Conservation (phyloP, 1,140 invertebrate genomes). For the Drosophila parvula region DNA sequence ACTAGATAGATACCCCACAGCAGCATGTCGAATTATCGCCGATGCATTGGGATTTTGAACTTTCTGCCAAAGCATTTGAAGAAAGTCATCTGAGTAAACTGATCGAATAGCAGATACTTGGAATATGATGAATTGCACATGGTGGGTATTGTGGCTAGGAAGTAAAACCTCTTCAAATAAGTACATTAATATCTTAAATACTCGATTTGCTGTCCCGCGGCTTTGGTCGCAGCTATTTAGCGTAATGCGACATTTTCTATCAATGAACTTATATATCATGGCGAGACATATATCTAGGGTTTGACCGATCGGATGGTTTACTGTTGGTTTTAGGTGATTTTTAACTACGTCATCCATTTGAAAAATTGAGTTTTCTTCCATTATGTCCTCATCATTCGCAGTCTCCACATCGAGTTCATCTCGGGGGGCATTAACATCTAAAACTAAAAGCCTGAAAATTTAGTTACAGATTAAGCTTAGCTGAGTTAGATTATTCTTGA, state of each 20-base stretch:
- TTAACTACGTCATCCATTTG: conserved; percentile 82
- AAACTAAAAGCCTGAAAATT: conserved; percentile 86
- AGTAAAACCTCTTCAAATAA: conserved; percentile 91
- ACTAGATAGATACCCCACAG: conserved; percentile 91
- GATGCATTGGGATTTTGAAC: conserved; percentile 88
- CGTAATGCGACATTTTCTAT: conserved; percentile 66
- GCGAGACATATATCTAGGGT: conserved; percentile 88
- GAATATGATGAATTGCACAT: conserved; percentile 93
- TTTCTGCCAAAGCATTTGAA: conserved; percentile 91
- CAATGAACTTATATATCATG: conserved; percentile 86
- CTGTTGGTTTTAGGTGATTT: conserved; percentile 15
- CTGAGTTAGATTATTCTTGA: not conserved
- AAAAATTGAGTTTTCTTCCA: conserved; percentile 79
- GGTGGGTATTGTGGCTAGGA: conserved; percentile 89
- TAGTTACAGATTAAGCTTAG: not conserved
- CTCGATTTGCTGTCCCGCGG: conserved; percentile 33
- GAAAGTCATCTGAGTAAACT: conserved; percentile 88
- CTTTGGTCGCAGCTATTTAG: conserved; percentile 42
- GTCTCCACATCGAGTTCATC: conserved; percentile 85
- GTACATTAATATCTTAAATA: conserved; percentile 84
- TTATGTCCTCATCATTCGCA: conserved; percentile 80
- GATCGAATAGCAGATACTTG: conserved; percentile 89
- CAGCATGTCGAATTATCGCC: conserved; percentile 88
- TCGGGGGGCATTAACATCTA: conserved; percentile 88
- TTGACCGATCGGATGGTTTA: conserved; percentile 85